Evolutionary conservation across 2,888 invertebrate genomes (phyloP), one percentile per base, ranked within the genome.

Genomic region (Apamea sordens): DNA sequence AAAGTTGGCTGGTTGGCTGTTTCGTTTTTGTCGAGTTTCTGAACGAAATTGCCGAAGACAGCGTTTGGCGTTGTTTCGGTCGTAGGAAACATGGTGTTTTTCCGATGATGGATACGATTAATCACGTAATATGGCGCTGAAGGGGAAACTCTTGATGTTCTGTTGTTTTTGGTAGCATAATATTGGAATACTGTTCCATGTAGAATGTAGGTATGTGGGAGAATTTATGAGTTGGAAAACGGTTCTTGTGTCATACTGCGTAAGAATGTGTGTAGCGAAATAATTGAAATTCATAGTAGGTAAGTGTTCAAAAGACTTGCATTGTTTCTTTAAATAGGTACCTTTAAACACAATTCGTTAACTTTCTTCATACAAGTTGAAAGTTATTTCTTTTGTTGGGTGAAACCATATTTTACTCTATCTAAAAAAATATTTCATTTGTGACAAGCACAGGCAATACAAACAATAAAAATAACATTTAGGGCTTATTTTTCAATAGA

Each of bases 1-100:
- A 88, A 92, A 92, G 86, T 92, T 92, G 91, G 90, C 89, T 88
- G 76, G 88, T 81, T 83, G 76, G 87, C 87, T 90, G 90, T 91
- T 91, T 89, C 86, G 90, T 92, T 93, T 93, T 92, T 91, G 90
- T 85, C 82, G 86, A 84, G 85, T 86, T 82, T 83, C 79, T 82
- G 87, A 87, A 88, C 86, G 88, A 91, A 90, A 91, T 92, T 90
- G 90, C 82, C 76, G 85, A 86, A 88, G 92, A 91, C 90, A 90
- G 89, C 86, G 82, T 74, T 87, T 83, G 87, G 89, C 86, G 83
- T 75, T 87, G 84, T 87, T 89, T 85, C 74, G 80, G 82, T 72
- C 76, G 74, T 80, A 77, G 79, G 86, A 85, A 80, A 86, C 85
- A 83, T 80, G 84, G 80, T 89, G 90, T 89, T 89, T 88, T 81